Evolutionary conservation across 2,797 vertebrate genomes (phyloP), one percentile per base, ranked within the genome.

Genomic region (Ctenopoma kingsleyae): DNA sequence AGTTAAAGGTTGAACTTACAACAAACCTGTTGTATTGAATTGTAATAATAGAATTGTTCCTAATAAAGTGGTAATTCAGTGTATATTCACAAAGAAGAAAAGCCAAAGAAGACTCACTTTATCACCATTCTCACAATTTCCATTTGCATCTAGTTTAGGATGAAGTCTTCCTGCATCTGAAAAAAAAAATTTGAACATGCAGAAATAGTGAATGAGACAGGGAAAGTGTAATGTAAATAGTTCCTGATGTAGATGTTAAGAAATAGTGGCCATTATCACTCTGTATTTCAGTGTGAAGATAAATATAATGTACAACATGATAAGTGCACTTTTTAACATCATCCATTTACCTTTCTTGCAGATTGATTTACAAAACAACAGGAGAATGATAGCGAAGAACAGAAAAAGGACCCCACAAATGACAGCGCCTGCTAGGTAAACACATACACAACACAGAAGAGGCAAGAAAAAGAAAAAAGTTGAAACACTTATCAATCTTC

Each of bases 121-220:
- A 40, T 79, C 66, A 20, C 8, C 56, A 38, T 43, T 78, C 23
- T 91, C 68, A 62, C 80, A 82, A 35, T 89, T 91, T 54, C 87
- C 91, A 71, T 92, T 93, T 81, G 85, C 71, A 81, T 90, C 89
- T n/a, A 86, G 49, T 78, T 85, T 86, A 40, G 46, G 46, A 19
- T 20, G 3, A 32, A 54, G 48, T n/a, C 0, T 20, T 41, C 13
- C 54, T 40, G 51, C 5, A 4, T 64, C 87, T 89, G 49, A 17
- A 47, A 56, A 49, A 9, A 85, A 65, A 6, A 51, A 3, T 49
- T 15, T 30, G 13, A 11, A 54, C 9, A 16, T 53, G 32, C 15
- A 46, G n/a, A 25, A 19, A 48, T 0, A 0, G 10, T 40, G 12
- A n/a, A 23, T 57, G 30, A 55, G 0, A 1, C 6, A 13, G 9